A percentile compares a stretch with the other conserved stretches of the same genome.
Conservation (phyloP, 2,797 vertebrate species). For the Hypotaenidia okinawae region DNA sequence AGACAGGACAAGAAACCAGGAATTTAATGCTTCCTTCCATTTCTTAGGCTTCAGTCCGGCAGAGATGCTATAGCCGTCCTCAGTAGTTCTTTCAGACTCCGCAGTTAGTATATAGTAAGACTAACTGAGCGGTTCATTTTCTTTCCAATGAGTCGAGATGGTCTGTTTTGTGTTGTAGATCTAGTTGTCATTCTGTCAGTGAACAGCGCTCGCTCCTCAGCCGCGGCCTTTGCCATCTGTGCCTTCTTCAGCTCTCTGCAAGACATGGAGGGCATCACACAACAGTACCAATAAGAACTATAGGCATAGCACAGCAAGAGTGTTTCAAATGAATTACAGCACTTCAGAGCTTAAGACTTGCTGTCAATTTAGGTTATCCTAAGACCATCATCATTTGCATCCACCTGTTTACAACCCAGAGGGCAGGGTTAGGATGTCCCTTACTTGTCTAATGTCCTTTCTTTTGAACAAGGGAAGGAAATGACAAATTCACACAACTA, state of each 20-base stretch:
- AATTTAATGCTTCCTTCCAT: conserved; percentile 16
- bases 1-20: not conserved
- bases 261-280: not conserved
- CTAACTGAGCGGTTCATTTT: conserved; percentile 97
- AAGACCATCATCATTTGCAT: rapidly evolving
- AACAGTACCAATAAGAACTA: rapidly evolving
- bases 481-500: not conserved
- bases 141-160: conserved; percentile 92
- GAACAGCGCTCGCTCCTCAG: conserved; percentile 92
- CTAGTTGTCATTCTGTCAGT: conserved; percentile 92
- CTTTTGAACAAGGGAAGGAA: not conserved
- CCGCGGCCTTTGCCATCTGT: conserved; percentile 92
- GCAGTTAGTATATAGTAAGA: conserved; percentile 92
- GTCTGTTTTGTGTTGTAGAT: conserved; percentile 89
- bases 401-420: not conserved
- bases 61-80: conserved; percentile 43
- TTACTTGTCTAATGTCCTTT: not conserved
- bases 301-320: not conserved
- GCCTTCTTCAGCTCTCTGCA: conserved; percentile 96
- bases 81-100: not conserved
- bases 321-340: not conserved
- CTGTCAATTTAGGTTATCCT: not conserved
- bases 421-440: not conserved
- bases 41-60: not conserved
- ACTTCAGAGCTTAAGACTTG: not conserved